These are phyloP conservation scores for Leucopternis melanops DNA, from an alignment of 2,113 vertebrate genomes.

Conservation along the genomic window DNA sequence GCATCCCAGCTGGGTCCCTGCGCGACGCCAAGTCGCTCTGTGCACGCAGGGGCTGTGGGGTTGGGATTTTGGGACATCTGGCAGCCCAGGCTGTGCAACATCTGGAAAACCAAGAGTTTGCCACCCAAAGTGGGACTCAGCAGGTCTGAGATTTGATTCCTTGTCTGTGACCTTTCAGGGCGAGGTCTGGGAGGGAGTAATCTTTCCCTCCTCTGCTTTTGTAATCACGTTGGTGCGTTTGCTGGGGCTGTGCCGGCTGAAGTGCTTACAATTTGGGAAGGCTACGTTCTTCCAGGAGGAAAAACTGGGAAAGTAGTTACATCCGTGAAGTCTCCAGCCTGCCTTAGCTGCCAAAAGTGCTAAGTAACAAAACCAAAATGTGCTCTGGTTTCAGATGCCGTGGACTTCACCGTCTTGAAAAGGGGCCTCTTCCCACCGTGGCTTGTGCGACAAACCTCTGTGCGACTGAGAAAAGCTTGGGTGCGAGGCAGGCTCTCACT, in stretches of 20 bases:
- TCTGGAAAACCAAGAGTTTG: not conserved
- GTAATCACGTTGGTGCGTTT: rapidly evolving
- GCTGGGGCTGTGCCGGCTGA: not conserved
- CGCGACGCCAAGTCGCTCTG: rapidly evolving
- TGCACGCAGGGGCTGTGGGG: rapidly evolving
- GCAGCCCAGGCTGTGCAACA: not conserved
- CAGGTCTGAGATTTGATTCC: not conserved
- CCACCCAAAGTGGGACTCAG: not conserved
- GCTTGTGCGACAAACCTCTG: not conserved
- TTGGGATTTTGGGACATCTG: not conserved
- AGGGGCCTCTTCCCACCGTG: not conserved
- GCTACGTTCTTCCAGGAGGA: not conserved
- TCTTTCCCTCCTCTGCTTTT: not conserved
- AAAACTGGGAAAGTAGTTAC: not conserved
- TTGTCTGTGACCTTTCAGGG: not conserved
- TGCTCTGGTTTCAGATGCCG: not conserved
- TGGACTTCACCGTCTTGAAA: rapidly evolving
- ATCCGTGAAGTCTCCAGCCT: not conserved
- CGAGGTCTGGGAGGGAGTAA: not conserved
- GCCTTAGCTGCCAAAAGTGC: not conserved
- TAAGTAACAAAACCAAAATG: not conserved
- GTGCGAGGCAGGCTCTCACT: not conserved
- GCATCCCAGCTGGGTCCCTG: not conserved
- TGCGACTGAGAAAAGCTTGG: not conserved
- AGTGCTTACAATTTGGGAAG: not conserved